Percentiles rank a stretch among this genome's conserved stretches.
Conservation (phyloP, 2,113 vertebrate genomes). For the Melanerpes formicivorus region DNA sequence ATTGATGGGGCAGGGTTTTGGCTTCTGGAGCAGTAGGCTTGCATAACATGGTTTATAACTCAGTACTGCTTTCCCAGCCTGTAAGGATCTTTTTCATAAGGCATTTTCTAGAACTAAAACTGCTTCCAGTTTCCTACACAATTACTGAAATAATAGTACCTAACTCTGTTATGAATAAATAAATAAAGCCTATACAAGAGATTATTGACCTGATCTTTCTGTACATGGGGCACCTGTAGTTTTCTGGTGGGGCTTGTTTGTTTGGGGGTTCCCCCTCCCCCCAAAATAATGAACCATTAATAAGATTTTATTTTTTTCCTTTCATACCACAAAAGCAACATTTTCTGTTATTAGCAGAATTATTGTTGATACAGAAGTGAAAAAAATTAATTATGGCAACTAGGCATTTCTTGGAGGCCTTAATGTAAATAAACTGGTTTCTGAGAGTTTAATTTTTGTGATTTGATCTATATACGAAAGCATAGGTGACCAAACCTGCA, state of each 20-base stretch:
- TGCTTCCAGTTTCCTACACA: conserved; percentile 19
- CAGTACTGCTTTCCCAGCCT: conserved; percentile 35
- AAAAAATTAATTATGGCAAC: neutral
- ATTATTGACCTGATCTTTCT: neutral
- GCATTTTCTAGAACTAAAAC: conserved; percentile 26
- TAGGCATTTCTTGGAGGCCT: neutral
- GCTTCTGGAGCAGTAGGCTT: conserved; percentile 69
- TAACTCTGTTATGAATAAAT: neutral
- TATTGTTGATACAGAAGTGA: neutral
- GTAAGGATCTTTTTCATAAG: conserved; percentile 45
- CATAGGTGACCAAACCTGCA: neutral
- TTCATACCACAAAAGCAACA: neutral
- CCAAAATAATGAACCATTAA: neutral
- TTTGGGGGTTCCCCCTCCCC: neutral
- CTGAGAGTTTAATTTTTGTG: neutral
- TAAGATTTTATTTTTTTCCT: neutral
- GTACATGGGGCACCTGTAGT: neutral
- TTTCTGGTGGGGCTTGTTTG: neutral
- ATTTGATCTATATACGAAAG: neutral
- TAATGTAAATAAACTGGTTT: neutral
- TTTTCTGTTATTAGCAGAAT: neutral
- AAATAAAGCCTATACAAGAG: neutral
- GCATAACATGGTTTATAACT: conserved; percentile 76
- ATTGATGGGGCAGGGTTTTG: conserved; percentile 39
- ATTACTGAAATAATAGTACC: neutral